Base-by-base conservation (phyloP, 2,113 vertebrate genomes). In the Aegotheles bennettii region DNA sequence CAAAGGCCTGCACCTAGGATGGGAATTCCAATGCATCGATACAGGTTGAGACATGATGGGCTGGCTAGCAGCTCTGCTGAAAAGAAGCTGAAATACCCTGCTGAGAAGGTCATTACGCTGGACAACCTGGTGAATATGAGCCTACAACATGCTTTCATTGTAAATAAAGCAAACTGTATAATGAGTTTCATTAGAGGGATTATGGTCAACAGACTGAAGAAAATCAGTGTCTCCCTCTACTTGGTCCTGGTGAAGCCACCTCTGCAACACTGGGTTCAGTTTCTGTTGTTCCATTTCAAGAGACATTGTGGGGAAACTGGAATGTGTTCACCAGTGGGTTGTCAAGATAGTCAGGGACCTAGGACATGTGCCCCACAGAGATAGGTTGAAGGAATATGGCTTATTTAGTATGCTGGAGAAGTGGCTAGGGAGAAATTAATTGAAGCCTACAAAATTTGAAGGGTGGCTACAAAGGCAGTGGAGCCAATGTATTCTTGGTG, bases 91-190 rank as follows among this genome's bases (percentile, higher is more conserved):
- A 82, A 82, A 77, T 51, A 35, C 50, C 6, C 26, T 33, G 11
- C 8, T 51, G n/a, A 48, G 45, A 80, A 73, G 16, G 19, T 40
- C 31, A 35, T 67, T 61, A 53, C 18, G 43, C 16, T 50, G 29
- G 53, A 81, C 24, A 51, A 3, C 4, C 38, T 11, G 11, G 38
- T 60, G 20, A 69, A 64, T 18, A 31, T 5, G 8, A 78, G 25
- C 9, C 40, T 70, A 82, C 10, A 76, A 36, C 0, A 0, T 48
- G n/a, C 10, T 61, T 53, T 68, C 5, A 50, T 38, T 1, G 1
- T 12, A 74, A 78, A 70, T 42, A 78, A 86, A 77, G 9, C 18
- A 36, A 91, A 84, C 11, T 16, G 5, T 67, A 23, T 50, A 38
- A 56, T 31, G 45, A 76, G 9, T 48, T 87, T 87, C 11, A 26